Conservation (phyloP, 2,797 vertebrate species). For the Erpetoichthys calabaricus region DNA sequence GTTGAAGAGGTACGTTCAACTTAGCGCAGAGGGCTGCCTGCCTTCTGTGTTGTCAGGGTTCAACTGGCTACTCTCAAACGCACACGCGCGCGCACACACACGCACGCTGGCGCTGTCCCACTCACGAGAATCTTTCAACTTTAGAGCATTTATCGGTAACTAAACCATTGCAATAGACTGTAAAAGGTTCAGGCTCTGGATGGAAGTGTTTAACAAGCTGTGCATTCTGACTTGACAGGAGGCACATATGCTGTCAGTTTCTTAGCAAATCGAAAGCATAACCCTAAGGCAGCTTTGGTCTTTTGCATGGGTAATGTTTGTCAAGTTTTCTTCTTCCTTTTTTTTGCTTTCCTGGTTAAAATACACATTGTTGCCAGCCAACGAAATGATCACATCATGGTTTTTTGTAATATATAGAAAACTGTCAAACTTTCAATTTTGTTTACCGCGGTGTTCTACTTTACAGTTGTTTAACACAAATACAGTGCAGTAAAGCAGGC, state of each 20-base stretch:
- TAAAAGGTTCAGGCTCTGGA: conserved; percentile 10
- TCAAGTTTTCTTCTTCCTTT: conserved; percentile 1
- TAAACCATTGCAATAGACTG: too few relatives aligned
- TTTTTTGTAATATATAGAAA: too few relatives aligned
- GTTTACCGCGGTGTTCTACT: too few relatives aligned
- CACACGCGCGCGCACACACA: conserved; percentile 6
- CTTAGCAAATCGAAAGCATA: conserved; percentile 3
- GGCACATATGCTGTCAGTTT: conserved; percentile 3
- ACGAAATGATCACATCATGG: too few relatives aligned
- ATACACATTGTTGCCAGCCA: not conserved
- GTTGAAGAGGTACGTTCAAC: conserved; percentile 86
- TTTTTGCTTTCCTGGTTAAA: not conserved
- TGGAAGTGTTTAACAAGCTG: conserved; percentile 17
- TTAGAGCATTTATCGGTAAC: too few relatives aligned
- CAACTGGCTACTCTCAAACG: conserved; percentile 14
- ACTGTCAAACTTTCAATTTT: too few relatives aligned
- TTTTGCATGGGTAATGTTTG: conserved; percentile 1
- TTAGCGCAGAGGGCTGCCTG: not conserved
- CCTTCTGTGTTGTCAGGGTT: conserved; percentile 6
- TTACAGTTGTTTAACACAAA: too few relatives aligned
- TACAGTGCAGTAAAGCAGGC: too few relatives aligned
- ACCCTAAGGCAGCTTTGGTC: not conserved
- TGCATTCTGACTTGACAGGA: conserved; percentile 8
- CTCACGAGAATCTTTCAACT: too few relatives aligned
- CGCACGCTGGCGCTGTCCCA: not conserved